These are phyloP conservation scores for Lasioglossum oenotherae DNA, from an alignment of 2,888 invertebrate species.

Conservation along the genomic window DNA sequence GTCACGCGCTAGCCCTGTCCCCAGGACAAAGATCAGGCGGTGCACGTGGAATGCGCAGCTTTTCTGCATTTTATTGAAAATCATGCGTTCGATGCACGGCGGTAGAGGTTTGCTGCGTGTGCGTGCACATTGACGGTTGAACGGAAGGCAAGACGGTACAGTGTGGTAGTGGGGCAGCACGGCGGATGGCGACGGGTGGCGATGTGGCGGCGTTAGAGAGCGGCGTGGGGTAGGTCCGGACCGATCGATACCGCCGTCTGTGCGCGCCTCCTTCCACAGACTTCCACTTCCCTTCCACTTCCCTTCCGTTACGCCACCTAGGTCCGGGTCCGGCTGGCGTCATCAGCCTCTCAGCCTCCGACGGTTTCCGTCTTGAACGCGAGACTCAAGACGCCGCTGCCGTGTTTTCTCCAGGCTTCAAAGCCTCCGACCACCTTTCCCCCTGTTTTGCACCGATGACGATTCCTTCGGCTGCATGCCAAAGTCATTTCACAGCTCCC, in stretches of 20 bases:
- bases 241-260: constrained; percentile 89
- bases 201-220: constrained; percentile 72
- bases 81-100: constrained; percentile 32
- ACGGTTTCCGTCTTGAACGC: constrained; percentile 63
- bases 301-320: constrained; percentile 81
- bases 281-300: constrained; percentile 72
- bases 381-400: constrained; percentile 32
- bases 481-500: not conserved
- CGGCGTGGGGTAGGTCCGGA: constrained; percentile 85
- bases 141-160: constrained; percentile 68
- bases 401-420: not conserved
- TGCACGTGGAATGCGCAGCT: not conserved
- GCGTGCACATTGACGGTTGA: constrained; percentile 37
- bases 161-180: constrained; percentile 74
- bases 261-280: constrained; percentile 81
- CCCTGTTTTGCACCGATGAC: not conserved
- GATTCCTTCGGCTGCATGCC: not conserved
- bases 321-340: constrained; percentile 80
- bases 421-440: not conserved
- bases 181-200: constrained; percentile 65
- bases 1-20: not conserved
- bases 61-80: not conserved
- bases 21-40: not conserved
- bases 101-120: constrained; percentile 15
- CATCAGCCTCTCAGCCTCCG: constrained; percentile 72